Evolutionary conservation across 2,113 vertebrate genomes (phyloP).

Genomic region (Erinaceus europaeus): DNA sequence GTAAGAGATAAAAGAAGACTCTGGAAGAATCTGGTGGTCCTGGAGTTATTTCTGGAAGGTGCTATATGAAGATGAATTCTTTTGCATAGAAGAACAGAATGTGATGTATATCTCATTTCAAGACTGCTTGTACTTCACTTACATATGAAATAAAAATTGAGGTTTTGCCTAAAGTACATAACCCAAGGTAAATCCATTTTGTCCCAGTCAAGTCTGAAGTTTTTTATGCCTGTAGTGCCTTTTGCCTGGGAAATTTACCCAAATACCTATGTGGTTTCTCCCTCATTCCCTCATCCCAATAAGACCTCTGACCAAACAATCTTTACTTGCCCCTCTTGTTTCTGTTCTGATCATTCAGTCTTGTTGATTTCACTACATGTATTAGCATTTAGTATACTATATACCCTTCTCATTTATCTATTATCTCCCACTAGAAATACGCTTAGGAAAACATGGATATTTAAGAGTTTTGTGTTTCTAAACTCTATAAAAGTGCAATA

Average conservation of each 20-base stretch:
- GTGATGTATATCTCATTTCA: background rate
- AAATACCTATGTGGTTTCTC: background rate
- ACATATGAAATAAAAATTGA: background rate
- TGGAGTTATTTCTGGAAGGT: constrained; percentile 16
- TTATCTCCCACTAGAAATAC: background rate
- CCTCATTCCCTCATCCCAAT: background rate
- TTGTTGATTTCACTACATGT: too few species aligned
- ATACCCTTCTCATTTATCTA: background rate
- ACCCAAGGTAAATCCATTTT: background rate
- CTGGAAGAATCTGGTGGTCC: background rate
- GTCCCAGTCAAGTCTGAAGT: background rate
- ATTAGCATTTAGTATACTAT: background rate
- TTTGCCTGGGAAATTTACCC: background rate
- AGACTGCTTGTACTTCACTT: background rate
- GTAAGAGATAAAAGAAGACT: background rate
- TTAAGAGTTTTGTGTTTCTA: background rate
- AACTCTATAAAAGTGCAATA: background rate
- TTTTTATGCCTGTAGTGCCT: background rate
- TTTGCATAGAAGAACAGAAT: background rate
- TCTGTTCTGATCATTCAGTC: too few species aligned
- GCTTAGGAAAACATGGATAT: background rate
- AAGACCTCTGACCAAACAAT: background rate
- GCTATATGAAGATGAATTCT: background rate
- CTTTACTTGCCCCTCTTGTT: background rate
- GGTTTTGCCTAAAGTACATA: background rate